Base-by-base conservation (phyloP, 2,113 vertebrate genomes). In the Sporophila hypoxantha region DNA sequence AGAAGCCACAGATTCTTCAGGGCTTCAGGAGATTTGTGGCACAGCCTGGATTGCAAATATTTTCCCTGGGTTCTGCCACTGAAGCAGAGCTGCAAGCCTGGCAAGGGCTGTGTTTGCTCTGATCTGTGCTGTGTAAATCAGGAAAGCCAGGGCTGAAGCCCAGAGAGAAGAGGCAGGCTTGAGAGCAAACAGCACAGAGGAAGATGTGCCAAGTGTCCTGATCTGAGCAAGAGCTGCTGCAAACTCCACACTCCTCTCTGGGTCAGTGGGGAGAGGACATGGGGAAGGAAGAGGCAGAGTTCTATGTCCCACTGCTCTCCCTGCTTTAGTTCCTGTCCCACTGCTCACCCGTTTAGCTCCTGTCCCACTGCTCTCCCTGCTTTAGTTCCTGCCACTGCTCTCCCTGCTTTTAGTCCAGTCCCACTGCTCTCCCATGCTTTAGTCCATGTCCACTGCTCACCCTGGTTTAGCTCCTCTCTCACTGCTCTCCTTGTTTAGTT, bases 401-500 rank as follows among this genome's bases (percentile, higher is more conserved):
- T 3, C 0, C 0, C 5, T 23, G 5, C 3, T 21, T 46, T 46
- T 46, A 47, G 12, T 2, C 21, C 2, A 13, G 21, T 46, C 23
- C 22, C 47, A 47, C 22, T 47, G 22, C 46, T 25, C 46, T 14
- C 46, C 21, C 22, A n/a, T n/a, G n/a, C 36, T 36, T 36, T 36
- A 36, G 36, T 36, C 9, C 36, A 8, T 36, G 36, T 36, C 36
- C 36, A 36, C 36, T 36, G 36, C 37, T 10, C 37, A 9, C 8
- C 37, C 37, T 47, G 3, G 22, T 47, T 47, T 50, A 50, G 15
- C 10, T 6, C 49, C 3, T 27, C 15, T 50, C 8, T 26, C 49
- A 50, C 15, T 25, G 23, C 14, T 49, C 47, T 8, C 22, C 46
- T 47, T 2, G n/a, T 47, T 47, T 50, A 50, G 14, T 16, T 9